These are phyloP conservation scores for Listrodromus nycthemerus DNA, from an alignment of 2,888 invertebrate genomes.

Conservation along the genomic window DNA sequence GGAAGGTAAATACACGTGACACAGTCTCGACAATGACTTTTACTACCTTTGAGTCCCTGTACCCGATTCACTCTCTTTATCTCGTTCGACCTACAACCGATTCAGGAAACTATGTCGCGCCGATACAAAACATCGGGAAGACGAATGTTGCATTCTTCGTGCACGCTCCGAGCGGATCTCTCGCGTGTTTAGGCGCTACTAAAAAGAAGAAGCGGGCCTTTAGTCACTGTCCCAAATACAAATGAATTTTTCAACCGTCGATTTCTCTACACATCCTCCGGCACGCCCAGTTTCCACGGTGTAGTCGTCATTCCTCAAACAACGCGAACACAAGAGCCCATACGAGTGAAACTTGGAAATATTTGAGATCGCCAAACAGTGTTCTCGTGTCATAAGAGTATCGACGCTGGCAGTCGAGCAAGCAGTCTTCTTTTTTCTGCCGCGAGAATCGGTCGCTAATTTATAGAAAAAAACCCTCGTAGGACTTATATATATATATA, in stretches of 20 bases:
- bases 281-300: constrained; percentile 72
- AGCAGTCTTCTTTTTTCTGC: constrained; percentile 71
- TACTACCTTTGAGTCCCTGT: background rate
- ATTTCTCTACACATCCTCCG: constrained; percentile 80
- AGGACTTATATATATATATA: background rate
- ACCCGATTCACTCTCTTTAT: constrained; percentile 14
- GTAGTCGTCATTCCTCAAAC: constrained; percentile 75
- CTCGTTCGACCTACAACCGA: constrained; percentile 42
- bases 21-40: background rate
- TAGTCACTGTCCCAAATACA: constrained; percentile 45
- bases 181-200: background rate
- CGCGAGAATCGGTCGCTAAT: constrained; percentile 24
- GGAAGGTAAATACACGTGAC: background rate
- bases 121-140: constrained; percentile 13
- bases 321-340: constrained; percentile 57
- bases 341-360: constrained; percentile 76
- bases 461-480: background rate
- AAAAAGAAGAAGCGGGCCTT: constrained; percentile 6
- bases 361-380: constrained; percentile 76
- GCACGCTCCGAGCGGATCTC: constrained; percentile 17
- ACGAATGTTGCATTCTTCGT: constrained; percentile 20
- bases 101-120: constrained; percentile 35
- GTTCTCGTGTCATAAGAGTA: constrained; percentile 76
- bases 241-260: constrained; percentile 64
- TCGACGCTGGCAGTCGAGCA: constrained; percentile 58